Evolutionary conservation across 2,113 vertebrate species (phyloP).

Genomic region (Mesoclemmys tuberculata): DNA sequence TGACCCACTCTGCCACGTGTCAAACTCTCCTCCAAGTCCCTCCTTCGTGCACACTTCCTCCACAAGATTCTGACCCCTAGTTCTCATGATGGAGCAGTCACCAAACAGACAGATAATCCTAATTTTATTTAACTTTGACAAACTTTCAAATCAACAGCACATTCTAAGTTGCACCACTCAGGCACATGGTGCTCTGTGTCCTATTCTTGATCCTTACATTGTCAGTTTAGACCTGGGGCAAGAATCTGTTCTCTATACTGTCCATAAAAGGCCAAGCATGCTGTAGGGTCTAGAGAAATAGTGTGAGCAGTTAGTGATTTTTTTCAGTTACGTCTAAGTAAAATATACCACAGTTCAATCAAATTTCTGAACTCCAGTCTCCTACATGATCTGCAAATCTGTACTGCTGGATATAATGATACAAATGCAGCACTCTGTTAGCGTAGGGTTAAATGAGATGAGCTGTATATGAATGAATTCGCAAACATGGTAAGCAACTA

Average conservation of each 20-base stretch:
- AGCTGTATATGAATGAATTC: neutral
- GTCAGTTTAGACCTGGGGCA: fast-evolving
- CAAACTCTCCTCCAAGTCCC: neutral
- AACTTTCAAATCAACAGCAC: too few relatives aligned
- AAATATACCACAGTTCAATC: too few relatives aligned
- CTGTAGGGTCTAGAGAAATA: neutral
- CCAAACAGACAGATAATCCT: neutral
- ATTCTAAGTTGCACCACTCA: too few relatives aligned
- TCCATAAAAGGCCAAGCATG: fast-evolving
- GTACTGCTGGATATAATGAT: neutral
- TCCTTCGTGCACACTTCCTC: neutral
- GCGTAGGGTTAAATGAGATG: neutral
- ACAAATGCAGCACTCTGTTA: conserved; percentile 28
- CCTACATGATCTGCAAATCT: conserved; percentile 14
- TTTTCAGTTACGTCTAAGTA: neutral
- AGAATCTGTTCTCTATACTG: neutral
- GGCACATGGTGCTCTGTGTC: too few relatives aligned
- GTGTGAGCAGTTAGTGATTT: neutral
- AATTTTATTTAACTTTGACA: too few relatives aligned
- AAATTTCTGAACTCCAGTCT: neutral
- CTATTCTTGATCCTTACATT: fast-evolving
- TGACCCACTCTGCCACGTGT: neutral
- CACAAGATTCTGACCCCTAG: too few relatives aligned
- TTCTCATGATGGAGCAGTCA: neutral
- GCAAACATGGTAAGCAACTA: fast-evolving